Evolutionary conservation across 2,113 vertebrate species (phyloP).

Genomic region (Smithornis capensis): DNA sequence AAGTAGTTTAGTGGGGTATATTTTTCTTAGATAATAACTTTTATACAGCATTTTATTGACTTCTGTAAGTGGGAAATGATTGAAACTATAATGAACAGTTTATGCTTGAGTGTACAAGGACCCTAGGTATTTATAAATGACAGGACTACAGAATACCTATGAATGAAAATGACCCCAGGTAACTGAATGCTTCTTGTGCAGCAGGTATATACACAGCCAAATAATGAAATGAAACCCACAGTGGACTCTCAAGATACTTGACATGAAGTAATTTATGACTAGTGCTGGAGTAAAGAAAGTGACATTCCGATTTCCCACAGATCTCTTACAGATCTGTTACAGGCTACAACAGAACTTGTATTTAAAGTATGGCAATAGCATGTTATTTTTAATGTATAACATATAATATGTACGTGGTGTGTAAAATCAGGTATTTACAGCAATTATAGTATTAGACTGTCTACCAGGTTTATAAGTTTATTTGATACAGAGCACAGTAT

Average conservation of each 20-base stretch:
- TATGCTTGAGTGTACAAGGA: conserved; percentile 57
- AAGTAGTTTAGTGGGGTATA: conserved; percentile 1
- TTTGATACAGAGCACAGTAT: background rate
- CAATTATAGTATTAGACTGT: background rate
- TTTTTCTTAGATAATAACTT: conserved; percentile 47
- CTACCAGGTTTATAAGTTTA: background rate
- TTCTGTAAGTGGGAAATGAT: conserved; percentile 59
- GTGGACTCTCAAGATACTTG: conserved; percentile 50
- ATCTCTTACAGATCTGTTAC: background rate
- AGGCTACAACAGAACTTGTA: background rate
- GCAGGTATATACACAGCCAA: conserved; percentile 41
- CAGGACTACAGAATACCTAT: conserved; percentile 59
- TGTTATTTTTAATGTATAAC: background rate
- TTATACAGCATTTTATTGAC: conserved; percentile 36
- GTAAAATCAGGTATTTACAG: background rate
- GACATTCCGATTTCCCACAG: conserved; percentile 35
- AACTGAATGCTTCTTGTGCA: conserved; percentile 44
- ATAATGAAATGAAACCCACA: conserved; percentile 63
- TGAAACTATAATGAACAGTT: conserved; percentile 67
- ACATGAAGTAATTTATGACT: conserved; percentile 48
- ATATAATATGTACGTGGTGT: background rate
- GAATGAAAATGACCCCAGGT: conserved; percentile 73
- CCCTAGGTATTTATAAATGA: conserved; percentile 60
- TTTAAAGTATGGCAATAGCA: background rate
- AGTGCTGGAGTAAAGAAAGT: conserved; percentile 40